Conservation (phyloP, 2,797 vertebrate species). For the Octomys mimax region DNA sequence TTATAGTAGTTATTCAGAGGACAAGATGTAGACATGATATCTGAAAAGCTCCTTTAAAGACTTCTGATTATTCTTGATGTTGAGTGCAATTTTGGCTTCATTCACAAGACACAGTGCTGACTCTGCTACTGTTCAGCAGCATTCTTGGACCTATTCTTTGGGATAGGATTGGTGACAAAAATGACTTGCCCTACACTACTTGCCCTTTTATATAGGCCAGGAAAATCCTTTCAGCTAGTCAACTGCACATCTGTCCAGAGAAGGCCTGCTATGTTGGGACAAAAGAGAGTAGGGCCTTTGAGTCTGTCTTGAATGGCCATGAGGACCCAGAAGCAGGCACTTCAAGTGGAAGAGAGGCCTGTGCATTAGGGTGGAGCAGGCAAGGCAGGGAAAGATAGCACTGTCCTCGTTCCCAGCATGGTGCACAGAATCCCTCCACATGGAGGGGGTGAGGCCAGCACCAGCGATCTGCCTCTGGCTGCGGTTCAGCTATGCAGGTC, state of each 20-base stretch:
- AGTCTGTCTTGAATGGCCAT: neutral
- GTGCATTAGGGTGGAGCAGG: neutral
- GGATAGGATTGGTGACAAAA: slow-evolving; percentile 27
- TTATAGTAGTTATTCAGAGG: too few relatives aligned
- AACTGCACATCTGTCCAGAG: neutral
- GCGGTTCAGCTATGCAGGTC: neutral
- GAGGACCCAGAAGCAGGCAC: neutral
- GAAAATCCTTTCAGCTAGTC: slow-evolving; percentile 28
- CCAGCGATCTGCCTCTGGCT: neutral
- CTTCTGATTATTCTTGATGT: neutral
- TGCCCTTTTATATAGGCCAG: neutral
- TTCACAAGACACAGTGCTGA: neutral
- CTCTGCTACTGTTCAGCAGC: neutral
- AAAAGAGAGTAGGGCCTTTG: neutral
- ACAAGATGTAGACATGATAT: too few relatives aligned
- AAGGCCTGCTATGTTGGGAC: neutral
- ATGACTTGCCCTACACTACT: neutral
- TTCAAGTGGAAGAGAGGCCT: neutral
- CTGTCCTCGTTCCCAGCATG: neutral
- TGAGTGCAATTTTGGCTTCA: slow-evolving; percentile 27
- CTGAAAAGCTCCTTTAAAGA: too few relatives aligned
- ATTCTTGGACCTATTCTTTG: slow-evolving; percentile 18
- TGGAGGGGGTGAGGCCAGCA: neutral
- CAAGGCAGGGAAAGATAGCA: neutral
- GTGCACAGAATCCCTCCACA: neutral